phyloP scores from a whole-genome alignment of 2,797 vertebrate species.

The Myotis daubentonii region DNA sequence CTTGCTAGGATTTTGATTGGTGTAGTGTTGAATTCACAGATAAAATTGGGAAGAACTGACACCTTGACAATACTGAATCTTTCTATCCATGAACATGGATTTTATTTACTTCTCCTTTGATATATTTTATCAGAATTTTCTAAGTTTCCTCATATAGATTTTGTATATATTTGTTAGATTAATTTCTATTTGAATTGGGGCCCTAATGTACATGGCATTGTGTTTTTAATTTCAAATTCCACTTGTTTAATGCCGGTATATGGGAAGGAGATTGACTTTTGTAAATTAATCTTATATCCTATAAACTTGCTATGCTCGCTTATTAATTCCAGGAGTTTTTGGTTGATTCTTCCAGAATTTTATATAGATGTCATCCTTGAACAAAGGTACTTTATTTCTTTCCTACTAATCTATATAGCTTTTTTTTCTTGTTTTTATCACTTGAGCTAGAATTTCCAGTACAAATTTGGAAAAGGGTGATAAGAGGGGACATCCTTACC shows the following conservation, averaged over 20 bases:
- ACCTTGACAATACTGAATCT: neutral
- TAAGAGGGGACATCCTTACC: neutral
- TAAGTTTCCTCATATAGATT: neutral
- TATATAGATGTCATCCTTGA: neutral
- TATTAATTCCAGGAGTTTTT: neutral
- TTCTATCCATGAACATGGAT: neutral
- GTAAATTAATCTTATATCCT: neutral
- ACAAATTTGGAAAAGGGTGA: neutral
- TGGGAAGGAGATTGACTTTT: neutral
- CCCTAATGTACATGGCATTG: neutral
- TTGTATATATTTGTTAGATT: neutral
- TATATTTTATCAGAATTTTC: neutral
- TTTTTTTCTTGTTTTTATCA: neutral
- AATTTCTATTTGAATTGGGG: neutral
- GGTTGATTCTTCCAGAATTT: neutral
- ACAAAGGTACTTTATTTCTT: neutral
- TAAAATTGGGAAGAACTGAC: neutral
- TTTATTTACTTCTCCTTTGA: neutral
- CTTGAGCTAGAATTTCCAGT: neutral
- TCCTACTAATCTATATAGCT: neutral
- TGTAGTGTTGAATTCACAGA: neutral
- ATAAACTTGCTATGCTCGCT: neutral
- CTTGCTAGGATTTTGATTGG: neutral
- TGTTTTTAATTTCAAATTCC: neutral
- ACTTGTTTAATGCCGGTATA: neutral